Percentiles rank a stretch among this genome's conserved stretches.
phyloP scores from a whole-genome alignment of 2,888 invertebrate genomes.

The Tromatobia lineatoria region DNA sequence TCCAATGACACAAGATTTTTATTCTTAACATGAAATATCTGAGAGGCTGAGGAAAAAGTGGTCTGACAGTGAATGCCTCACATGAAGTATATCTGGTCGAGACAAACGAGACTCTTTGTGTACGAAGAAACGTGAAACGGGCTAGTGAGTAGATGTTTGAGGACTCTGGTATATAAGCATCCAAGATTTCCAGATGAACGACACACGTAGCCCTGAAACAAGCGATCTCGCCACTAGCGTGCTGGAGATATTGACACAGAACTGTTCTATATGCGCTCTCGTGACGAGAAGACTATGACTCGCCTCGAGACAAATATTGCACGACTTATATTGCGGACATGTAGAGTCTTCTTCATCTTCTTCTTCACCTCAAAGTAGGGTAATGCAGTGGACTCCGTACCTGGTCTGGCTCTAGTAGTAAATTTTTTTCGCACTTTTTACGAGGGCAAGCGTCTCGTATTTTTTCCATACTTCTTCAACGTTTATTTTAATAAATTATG shows the following conservation, averaged over 20 bases:
- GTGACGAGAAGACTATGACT: conserved; percentile 56
- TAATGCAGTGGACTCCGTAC: conserved; percentile 48
- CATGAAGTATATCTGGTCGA: conserved; percentile 3
- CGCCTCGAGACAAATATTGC: conserved; percentile 71
- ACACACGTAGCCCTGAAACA: conserved; percentile 26
- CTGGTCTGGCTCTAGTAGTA: conserved; percentile 10
- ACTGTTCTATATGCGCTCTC: conserved; percentile 60
- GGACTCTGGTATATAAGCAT: conserved; percentile 27
- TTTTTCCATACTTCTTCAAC: not conserved
- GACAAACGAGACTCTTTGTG: conserved; percentile 15
- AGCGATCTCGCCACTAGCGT: conserved; percentile 35
- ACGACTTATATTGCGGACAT: conserved; percentile 54
- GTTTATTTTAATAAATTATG: conserved; percentile 22
- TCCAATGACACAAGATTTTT: too few relatives aligned
- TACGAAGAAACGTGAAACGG: conserved; percentile 23
- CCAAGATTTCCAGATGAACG: conserved; percentile 34
- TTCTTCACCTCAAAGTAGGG: conserved; percentile 60
- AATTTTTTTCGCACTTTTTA: conserved; percentile 22
- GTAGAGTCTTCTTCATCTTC: conserved; percentile 8
- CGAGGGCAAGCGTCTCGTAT: not conserved
- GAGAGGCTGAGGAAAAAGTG: too few relatives aligned
- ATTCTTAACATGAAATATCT: too few relatives aligned
- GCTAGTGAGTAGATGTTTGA: conserved; percentile 46
- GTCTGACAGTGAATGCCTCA: too few relatives aligned
- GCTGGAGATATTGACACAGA: conserved; percentile 74